Evolutionary conservation across 1,140 invertebrate species (phyloP).

Genomic region (Lordiphosa mommai): DNA sequence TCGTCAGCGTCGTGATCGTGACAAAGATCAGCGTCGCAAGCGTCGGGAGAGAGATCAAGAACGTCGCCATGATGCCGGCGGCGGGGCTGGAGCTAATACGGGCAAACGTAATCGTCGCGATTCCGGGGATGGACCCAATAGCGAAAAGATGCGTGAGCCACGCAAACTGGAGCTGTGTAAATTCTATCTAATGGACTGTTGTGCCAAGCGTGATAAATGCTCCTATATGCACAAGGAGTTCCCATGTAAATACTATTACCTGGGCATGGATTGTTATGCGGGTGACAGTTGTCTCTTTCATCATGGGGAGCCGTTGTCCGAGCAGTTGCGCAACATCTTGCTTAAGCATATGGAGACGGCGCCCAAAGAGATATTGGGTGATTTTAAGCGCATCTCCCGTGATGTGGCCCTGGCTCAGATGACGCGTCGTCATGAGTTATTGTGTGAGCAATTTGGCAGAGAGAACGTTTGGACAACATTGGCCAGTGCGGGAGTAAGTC

Average conservation of each 20-base stretch:
- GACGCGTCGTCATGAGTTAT: constrained; percentile 84
- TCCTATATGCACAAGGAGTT: constrained; percentile 98
- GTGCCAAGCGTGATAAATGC: constrained; percentile 97
- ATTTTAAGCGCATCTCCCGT: constrained; percentile 89
- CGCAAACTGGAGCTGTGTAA: constrained; percentile 97
- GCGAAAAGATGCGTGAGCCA: constrained; percentile 89
- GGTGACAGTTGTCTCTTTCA: constrained; percentile 94
- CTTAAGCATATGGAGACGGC: constrained; percentile 93
- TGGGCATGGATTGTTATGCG: constrained; percentile 91
- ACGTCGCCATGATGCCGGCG: constrained; percentile 51
- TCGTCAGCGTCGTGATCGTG: constrained; percentile 49
- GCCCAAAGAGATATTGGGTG: constrained; percentile 93
- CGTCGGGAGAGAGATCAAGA: constrained; percentile 73
- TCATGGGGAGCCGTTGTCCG: constrained; percentile 90
- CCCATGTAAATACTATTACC: constrained; percentile 98
- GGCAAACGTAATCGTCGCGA: constrained; percentile 62
- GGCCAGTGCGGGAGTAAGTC: constrained; percentile 30
- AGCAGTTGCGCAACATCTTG: constrained; percentile 85
- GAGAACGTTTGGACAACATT: constrained; percentile 48
- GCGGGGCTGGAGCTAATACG: constrained; percentile 46
- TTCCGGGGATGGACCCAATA: constrained; percentile 31
- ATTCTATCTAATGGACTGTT: constrained; percentile 97
- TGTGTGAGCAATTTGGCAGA: constrained; percentile 81
- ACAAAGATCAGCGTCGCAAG: constrained; percentile 42
- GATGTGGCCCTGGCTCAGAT: constrained; percentile 88